Evolutionary conservation across 2,888 invertebrate genomes (phyloP).

Genomic region (Caenorhabditis sp.): DNA sequence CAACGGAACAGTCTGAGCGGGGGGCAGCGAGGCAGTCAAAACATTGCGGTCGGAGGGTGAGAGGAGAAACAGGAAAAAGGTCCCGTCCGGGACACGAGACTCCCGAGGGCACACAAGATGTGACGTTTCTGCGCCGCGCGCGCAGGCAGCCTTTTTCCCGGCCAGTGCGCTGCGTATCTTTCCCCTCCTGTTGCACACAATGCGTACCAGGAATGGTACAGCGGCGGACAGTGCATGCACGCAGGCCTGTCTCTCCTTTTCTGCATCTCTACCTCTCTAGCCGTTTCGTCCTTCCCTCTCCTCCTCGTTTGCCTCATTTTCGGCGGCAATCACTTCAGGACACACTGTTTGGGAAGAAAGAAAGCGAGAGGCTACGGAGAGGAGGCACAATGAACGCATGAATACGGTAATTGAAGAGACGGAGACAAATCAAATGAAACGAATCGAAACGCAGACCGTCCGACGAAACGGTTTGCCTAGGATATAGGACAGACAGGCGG

Average conservation of each 20-base stretch:
- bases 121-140: background rate
- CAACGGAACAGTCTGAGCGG: conserved; percentile 6
- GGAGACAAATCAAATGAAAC: background rate
- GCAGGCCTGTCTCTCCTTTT: conserved; percentile 19
- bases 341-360: conserved; percentile 40
- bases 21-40: background rate
- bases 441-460: conserved; percentile 34
- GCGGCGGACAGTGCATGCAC: conserved; percentile 48
- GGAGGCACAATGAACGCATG: background rate
- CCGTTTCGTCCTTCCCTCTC: conserved; percentile 12
- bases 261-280: conserved; percentile 16
- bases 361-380: background rate
- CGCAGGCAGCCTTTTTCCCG: conserved; percentile 1
- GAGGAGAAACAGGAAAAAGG: background rate
- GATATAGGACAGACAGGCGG: conserved; percentile 33
- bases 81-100: conserved; percentile 6
- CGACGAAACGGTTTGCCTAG: conserved; percentile 34
- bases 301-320: conserved; percentile 57
- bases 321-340: conserved; percentile 60
- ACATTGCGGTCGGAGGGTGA: background rate
- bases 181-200: background rate
- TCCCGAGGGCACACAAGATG: background rate
- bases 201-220: conserved; percentile 22
- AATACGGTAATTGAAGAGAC: background rate
- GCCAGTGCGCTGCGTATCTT: background rate